Evolutionary conservation across 2,113 vertebrate species (phyloP).

Genomic region (Epinephelus moara): DNA sequence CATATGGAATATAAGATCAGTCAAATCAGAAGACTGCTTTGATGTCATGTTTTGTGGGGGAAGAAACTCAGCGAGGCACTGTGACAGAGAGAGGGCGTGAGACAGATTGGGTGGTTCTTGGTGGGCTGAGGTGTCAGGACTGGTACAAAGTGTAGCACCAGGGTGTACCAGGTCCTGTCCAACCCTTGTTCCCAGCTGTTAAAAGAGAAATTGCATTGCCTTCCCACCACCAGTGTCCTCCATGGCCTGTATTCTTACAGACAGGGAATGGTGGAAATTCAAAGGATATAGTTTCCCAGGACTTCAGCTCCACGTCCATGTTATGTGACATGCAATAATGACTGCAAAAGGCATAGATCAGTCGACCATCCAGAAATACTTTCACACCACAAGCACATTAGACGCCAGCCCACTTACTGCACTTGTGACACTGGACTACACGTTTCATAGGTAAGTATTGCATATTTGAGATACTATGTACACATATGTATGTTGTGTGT

Average conservation of each 20-base stretch:
- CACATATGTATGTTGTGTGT: no score
- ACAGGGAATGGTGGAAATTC: conserved; percentile 5
- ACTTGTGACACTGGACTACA: neutral
- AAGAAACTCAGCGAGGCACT: neutral
- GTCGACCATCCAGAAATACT: conserved; percentile 4
- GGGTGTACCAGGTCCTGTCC: conserved; percentile 44
- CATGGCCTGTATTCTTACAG: conserved; percentile 6
- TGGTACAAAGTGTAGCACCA: conserved; percentile 38
- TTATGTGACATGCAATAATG: neutral
- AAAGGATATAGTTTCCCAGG: conserved; percentile 12
- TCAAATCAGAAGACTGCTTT: conserved; percentile 25
- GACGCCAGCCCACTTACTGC: neutral
- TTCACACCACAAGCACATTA: neutral
- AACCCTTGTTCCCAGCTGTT: neutral
- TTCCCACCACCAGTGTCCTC: conserved; percentile 1
- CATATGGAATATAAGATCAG: neutral
- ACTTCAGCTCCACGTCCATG: neutral
- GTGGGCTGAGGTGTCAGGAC: conserved; percentile 26
- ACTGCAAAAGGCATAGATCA: neutral
- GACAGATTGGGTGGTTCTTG: neutral
- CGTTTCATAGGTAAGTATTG: neutral
- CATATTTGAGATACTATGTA: no score
- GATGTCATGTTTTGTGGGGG: conserved; percentile 7
- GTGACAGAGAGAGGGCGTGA: neutral
- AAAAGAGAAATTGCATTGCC: neutral